Evolutionary conservation across 2,113 vertebrate species (phyloP), one percentile per base, ranked within the genome.

Genomic region (Datnioides undecimradiatus): DNA sequence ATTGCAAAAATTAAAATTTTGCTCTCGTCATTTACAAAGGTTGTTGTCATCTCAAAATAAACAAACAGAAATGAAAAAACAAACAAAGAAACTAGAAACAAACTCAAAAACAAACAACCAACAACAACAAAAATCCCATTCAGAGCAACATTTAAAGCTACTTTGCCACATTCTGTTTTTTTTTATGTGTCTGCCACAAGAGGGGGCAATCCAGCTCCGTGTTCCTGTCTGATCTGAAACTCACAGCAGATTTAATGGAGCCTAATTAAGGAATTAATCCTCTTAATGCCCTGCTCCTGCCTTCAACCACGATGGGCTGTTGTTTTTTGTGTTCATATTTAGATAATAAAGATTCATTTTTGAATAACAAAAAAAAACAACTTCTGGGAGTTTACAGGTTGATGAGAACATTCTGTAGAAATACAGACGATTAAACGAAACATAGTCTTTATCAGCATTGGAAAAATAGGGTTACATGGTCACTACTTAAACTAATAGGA

Each of bases 121-220:
- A 2, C 45, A 54, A 52, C 43, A 6, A 31, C 19, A 45, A 21
- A 16, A 17, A n/a, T n/a, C n/a, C n/a, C n/a, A n/a, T n/a, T n/a
- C 29, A 59, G 8, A n/a, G 1, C 6, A 33, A 60, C 1, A 52
- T 40, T 51, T 38, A 34, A 48, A 4, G 29, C 48, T 31, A 33
- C 29, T 23, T 17, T 16, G 21, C 51, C 10, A 14, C 23, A 64
- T 60, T 5, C n/a, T n/a, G 16, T 45, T 48, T 14, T 0, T 38
- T 80, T 73, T 41, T 38, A 41, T 34, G 0, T 54, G 2, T 75
- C 27, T 25, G 38, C 90, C 92, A 90, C 90, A 71, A 88, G 92
- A 85, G 79, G 91, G 87, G 0, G 87, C 64, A 71, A 41, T 87
- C 12, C 29, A n/a, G 38, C 59, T 49, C 21, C 27, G n/a, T 3